phyloP scores from a whole-genome alignment of 2,888 invertebrate species.

The Spisula subtruncata region DNA sequence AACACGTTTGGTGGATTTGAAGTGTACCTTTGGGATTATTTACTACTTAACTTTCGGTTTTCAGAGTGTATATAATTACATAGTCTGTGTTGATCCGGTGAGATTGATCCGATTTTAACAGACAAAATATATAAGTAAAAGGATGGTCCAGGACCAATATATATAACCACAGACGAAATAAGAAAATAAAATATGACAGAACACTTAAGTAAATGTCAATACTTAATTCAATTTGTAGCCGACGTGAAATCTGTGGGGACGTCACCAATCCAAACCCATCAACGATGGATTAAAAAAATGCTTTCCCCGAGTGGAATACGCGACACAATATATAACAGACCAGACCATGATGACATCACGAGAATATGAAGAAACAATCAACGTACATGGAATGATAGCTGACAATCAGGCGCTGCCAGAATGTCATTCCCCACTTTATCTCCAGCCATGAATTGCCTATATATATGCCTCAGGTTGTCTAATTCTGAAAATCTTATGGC shows the following conservation, averaged over 20 bases:
- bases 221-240: not conserved
- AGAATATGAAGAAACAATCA: not conserved
- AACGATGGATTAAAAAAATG: not conserved
- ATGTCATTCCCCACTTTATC: not conserved
- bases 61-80: no score
- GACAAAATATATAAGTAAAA: not conserved
- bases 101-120: not conserved
- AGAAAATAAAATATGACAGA: constrained; percentile 15
- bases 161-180: not conserved
- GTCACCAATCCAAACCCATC: not conserved
- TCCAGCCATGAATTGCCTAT: not conserved
- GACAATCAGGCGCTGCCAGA: not conserved
- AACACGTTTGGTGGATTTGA: no score
- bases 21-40: no score
- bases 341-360: not conserved
- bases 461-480: not conserved
- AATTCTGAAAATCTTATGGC: not conserved
- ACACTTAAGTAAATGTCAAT: constrained; percentile 14
- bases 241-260: not conserved
- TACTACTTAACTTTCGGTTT: no score
- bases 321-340: not conserved
- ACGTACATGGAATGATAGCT: not conserved
- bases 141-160: not conserved
- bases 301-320: not conserved
- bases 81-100: no score